Evolutionary conservation across 2,888 invertebrate genomes (phyloP).

Genomic region (Cacoxenus indagator): DNA sequence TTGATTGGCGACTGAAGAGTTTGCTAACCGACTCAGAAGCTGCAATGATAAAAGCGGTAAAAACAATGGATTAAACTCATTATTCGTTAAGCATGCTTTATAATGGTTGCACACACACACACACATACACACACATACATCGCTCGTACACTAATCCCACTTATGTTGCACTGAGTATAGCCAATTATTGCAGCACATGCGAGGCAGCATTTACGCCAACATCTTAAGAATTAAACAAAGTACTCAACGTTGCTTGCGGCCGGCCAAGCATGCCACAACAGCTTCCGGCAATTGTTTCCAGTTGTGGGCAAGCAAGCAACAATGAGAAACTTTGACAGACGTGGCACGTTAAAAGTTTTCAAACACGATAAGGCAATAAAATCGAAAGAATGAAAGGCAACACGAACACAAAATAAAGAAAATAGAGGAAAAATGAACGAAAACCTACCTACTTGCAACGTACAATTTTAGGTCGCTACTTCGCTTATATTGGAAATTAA

Average conservation of each 20-base stretch:
- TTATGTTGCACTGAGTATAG: conserved; percentile 16
- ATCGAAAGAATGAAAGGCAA: conserved; percentile 23
- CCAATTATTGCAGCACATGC: conserved; percentile 40
- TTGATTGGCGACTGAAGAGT: conserved; percentile 67
- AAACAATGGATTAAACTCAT: conserved; percentile 12
- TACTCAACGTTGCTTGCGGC: conserved; percentile 13
- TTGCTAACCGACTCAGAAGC: conserved; percentile 69
- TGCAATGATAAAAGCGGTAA: conserved; percentile 38
- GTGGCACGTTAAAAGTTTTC: conserved; percentile 45
- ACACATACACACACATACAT: background rate
- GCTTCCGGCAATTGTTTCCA: conserved; percentile 29
- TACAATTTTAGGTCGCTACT: background rate
- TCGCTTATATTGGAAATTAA: conserved; percentile 55
- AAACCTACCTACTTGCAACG: background rate
- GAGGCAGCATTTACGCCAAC: conserved; percentile 40
- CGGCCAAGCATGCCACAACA: conserved; percentile 24
- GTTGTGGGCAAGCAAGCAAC: conserved; percentile 15
- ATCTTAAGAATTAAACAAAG: conserved; percentile 41
- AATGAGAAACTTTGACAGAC: conserved; percentile 16
- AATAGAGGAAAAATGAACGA: background rate
- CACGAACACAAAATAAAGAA: background rate
- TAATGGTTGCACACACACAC: background rate
- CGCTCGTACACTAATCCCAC: conserved; percentile 48
- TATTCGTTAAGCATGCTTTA: background rate
- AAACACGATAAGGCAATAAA: conserved; percentile 55